A percentile compares a stretch with the other conserved stretches of the same genome.
These are phyloP conservation scores for Megaleporinus macrocephalus DNA, from an alignment of 2,113 vertebrate species.

Conservation along the genomic window DNA sequence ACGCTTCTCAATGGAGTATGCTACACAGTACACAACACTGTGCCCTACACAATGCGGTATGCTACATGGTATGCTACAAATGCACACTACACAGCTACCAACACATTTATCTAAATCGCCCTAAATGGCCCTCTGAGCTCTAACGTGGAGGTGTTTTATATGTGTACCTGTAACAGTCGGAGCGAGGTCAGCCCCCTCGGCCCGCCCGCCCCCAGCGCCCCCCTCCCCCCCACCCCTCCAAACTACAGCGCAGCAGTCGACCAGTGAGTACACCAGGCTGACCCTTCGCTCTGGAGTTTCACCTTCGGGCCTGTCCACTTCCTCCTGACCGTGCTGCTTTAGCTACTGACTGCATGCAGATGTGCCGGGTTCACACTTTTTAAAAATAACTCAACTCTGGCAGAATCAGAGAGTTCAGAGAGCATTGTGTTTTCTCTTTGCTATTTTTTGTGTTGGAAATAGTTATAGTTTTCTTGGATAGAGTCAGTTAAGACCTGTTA, in stretches of 20 bases:
- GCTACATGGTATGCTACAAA: too few relatives aligned
- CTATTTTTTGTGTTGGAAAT: too few relatives aligned
- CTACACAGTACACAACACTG: too few relatives aligned
- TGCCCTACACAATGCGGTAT: too few relatives aligned
- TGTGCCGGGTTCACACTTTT: background rate
- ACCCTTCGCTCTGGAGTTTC: constrained; percentile 18
- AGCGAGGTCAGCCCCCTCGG: constrained; percentile 73
- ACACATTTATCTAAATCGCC: too few relatives aligned
- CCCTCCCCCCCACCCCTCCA: constrained; percentile 81
- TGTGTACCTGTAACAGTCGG: constrained; percentile 23
- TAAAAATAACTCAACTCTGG: background rate
- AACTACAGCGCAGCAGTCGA: constrained; percentile 79
- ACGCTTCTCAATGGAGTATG: too few relatives aligned
- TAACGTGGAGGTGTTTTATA: constrained; percentile 1
- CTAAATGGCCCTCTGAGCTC: too few relatives aligned
- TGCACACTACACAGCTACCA: too few relatives aligned
- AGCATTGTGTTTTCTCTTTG: too few relatives aligned
- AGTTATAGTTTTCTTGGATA: too few relatives aligned
- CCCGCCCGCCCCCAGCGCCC: constrained; percentile 79
- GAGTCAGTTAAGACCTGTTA: too few relatives aligned
- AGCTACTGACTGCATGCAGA: background rate
- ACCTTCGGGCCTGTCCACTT: constrained; percentile 14
- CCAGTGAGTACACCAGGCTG: constrained; percentile 82
- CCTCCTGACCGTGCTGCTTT: background rate
- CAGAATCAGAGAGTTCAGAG: too few relatives aligned